A percentile compares a stretch with the other conserved stretches of the same genome.
Conservation (phyloP, 2,888 invertebrate species). For the Stenodera caucasica region DNA sequence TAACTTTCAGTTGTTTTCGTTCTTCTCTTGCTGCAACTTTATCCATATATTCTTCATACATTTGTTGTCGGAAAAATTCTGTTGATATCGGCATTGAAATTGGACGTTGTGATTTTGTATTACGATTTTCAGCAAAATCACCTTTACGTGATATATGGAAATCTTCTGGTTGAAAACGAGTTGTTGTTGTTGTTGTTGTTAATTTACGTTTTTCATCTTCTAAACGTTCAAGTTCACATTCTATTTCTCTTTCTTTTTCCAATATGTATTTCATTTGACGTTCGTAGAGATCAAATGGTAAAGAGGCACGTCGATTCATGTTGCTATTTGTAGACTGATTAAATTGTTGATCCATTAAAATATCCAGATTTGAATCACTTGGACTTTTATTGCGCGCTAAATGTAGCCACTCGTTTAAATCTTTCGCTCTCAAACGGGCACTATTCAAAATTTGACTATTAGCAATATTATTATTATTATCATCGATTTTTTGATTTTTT, state of each 20-base stretch:
- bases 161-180: slow-evolving; percentile 56
- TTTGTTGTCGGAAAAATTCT: slow-evolving; percentile 74
- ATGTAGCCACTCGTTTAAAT: slow-evolving; percentile 58
- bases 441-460: slow-evolving; percentile 25
- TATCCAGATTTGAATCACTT: slow-evolving; percentile 40
- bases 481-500: slow-evolving; percentile 13
- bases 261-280: slow-evolving; percentile 67
- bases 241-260: slow-evolving; percentile 69
- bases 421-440: slow-evolving; percentile 49
- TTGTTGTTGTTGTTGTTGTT: slow-evolving; percentile 48
- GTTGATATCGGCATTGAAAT: slow-evolving; percentile 56
- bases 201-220: slow-evolving; percentile 61
- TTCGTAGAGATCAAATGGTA: slow-evolving; percentile 67
- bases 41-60: slow-evolving; percentile 82
- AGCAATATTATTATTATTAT: slow-evolving; percentile 24
- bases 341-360: slow-evolving; percentile 28
- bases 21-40: slow-evolving; percentile 79
- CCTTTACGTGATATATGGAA: slow-evolving; percentile 56
- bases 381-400: slow-evolving; percentile 54
- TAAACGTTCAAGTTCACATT: slow-evolving; percentile 65
- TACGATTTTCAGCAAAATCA: slow-evolving; percentile 52
- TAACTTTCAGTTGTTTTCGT: slow-evolving; percentile 76
- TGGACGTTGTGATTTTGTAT: slow-evolving; percentile 38
- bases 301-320: slow-evolving; percentile 58
- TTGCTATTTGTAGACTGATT: slow-evolving; percentile 20